These are phyloP conservation scores for Trichechus manatus DNA, from an alignment of 2,113 vertebrate genomes.

Conservation along the genomic window DNA sequence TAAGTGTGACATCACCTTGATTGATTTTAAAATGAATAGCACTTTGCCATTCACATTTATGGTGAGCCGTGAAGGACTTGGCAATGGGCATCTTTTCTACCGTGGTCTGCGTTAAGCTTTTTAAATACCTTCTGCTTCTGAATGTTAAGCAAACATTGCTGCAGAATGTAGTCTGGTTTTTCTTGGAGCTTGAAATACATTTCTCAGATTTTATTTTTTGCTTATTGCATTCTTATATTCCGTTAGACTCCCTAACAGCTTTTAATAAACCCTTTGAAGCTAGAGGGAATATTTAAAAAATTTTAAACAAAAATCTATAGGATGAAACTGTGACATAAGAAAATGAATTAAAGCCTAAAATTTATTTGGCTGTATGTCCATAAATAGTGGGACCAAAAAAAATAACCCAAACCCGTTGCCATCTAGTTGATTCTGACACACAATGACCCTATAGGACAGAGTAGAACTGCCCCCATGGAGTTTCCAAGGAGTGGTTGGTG, in stretches of 20 bases:
- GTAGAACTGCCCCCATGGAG: too few species aligned
- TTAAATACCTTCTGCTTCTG: conserved; percentile 43
- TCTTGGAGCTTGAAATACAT: neutral
- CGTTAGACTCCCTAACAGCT: neutral
- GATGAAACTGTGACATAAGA: neutral
- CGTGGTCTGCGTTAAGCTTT: conserved; percentile 28
- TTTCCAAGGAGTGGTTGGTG: too few species aligned
- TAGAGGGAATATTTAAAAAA: neutral
- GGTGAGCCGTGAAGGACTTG: conserved; percentile 45
- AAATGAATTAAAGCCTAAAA: neutral
- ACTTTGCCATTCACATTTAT: conserved; percentile 57
- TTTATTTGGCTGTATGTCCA: neutral
- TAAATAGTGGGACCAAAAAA: neutral
- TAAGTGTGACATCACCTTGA: conserved; percentile 62
- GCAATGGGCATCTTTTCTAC: conserved; percentile 56
- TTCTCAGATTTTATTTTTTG: conserved; percentile 35
- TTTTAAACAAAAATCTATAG: neutral
- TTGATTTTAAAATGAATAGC: conserved; percentile 72
- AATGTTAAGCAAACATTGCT: conserved; percentile 32
- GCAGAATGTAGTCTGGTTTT: neutral
- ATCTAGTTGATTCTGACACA: too few species aligned
- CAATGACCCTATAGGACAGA: too few species aligned
- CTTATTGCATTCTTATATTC: neutral
- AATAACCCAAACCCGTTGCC: too few species aligned
- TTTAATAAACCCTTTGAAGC: neutral